These are phyloP conservation scores for Zaprionus davidi DNA, from an alignment of 1,140 invertebrate genomes.

Conservation along the genomic window DNA sequence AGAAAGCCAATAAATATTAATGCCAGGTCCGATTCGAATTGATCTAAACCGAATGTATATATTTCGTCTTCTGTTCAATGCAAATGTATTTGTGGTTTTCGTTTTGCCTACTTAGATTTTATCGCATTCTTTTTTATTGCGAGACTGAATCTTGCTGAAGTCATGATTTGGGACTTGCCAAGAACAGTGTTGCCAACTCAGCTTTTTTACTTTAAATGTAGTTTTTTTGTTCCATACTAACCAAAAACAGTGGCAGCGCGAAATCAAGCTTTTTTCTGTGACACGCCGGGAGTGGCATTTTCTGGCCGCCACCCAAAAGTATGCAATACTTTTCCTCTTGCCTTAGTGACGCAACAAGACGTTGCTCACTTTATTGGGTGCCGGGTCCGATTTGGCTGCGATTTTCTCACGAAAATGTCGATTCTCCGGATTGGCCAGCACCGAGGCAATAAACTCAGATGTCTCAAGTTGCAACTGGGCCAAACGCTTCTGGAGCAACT, in stretches of 20 bases:
- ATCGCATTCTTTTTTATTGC: background rate
- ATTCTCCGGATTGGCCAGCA: constrained; percentile 81
- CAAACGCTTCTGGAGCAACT: constrained; percentile 71
- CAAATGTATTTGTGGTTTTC: background rate
- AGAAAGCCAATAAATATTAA: constrained; percentile 10
- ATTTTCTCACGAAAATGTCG: constrained; percentile 71
- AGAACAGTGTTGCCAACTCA: background rate
- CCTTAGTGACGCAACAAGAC: constrained; percentile 68
- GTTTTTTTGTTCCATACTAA: background rate
- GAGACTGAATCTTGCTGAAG: background rate
- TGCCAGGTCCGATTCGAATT: constrained; percentile 6
- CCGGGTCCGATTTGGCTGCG: constrained; percentile 44
- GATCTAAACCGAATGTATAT: background rate
- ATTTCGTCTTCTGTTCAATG: no score
- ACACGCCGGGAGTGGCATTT: constrained; percentile 33
- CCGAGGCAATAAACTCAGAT: constrained; percentile 77
- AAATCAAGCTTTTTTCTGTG: constrained; percentile 9
- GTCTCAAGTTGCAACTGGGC: constrained; percentile 76
- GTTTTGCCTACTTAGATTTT: constrained; percentile 2
- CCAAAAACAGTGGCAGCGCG: no score
- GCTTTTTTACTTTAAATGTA: no score
- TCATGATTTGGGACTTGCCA: background rate
- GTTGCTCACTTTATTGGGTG: constrained; percentile 56
- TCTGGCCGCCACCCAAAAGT: constrained; percentile 42
- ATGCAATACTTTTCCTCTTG: constrained; percentile 35